Base-by-base conservation (phyloP, 1,140 invertebrate species). In the Eciton burchellii region DNA sequence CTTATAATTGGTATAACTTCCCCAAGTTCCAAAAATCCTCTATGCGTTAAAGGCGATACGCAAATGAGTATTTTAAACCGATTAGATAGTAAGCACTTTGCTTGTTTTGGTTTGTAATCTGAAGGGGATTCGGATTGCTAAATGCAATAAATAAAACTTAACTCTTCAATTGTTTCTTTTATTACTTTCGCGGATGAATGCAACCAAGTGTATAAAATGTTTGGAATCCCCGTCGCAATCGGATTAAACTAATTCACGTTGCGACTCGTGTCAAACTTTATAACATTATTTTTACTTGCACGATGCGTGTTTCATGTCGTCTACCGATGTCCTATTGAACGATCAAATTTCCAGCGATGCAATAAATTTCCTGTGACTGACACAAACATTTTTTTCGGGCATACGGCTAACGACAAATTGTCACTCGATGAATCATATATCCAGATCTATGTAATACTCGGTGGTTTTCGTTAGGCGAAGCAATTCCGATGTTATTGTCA, bases 351-450 rank as follows among this genome's bases (percentile, higher is more conserved):
- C 41, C 43, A 62, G 16, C 24, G 26, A 74, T 62, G 29, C 26
- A 24, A 74, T 74, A 35, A 74, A 74, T 74, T 62, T 45, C 41
- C 56, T 16, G 41, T 74, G 56, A 72, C 21, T 21, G 35, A 60
- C 56, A 60, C 16, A 57, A 57, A 41, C 41, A 52, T 29, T 0
- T 52, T 77, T 68, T 77, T 66, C 16, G 8, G 4, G 16, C 26
- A 19, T 56, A 68, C 11, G n/a, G 60, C 56, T 59, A 47, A 59
- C 63, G 49, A 77, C 49, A 77, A 77, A 77, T 77, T 77, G 49
- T 68, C 35, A 11, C 21, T 56, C 35, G 16, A 77, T 77, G 21
- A 77, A 54, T 77, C n/a, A 54, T 14, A 43, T 8, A 4, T 45
- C 41, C 26, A 66, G n/a, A 77, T 68, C 35, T 56, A 21, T 6